phyloP scores from a whole-genome alignment of 2,797 vertebrate genomes.

The Schizothorax lantsangensis region DNA sequence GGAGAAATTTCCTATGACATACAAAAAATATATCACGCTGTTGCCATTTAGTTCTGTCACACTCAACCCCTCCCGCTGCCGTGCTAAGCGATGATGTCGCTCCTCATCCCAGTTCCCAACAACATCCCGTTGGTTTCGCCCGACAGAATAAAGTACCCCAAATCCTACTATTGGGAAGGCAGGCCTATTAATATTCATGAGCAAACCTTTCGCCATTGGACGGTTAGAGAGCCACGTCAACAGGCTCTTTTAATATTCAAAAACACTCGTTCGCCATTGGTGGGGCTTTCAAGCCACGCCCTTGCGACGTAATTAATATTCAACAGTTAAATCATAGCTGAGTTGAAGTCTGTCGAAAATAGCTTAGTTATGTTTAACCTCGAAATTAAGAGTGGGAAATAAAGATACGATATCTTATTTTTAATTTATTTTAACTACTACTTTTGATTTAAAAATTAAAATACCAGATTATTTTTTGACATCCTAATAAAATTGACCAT shows the following conservation, averaged over 20 bases:
- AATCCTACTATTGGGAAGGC: background rate
- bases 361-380: background rate
- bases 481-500: background rate
- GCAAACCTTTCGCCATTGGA: background rate
- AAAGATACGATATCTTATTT: too few relatives aligned
- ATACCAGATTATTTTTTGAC: background rate
- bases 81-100: conserved; percentile 63
- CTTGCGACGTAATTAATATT: background rate
- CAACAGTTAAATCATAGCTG: background rate
- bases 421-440: background rate
- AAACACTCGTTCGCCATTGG: background rate
- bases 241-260: background rate
- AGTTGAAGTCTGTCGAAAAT: background rate
- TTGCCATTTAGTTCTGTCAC: background rate
- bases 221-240: background rate
- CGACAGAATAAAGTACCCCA: background rate
- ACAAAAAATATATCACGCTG: conserved; percentile 42
- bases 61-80: conserved; percentile 45
- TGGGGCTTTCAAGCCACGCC: background rate
- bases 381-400: background rate
- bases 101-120: conserved; percentile 46
- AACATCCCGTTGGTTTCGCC: conserved; percentile 56
- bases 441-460: background rate
- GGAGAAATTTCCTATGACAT: conserved; percentile 24
- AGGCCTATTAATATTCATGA: background rate